Base-by-base conservation (phyloP, 2,888 invertebrate species). In the Ethmia dodecea region DNA sequence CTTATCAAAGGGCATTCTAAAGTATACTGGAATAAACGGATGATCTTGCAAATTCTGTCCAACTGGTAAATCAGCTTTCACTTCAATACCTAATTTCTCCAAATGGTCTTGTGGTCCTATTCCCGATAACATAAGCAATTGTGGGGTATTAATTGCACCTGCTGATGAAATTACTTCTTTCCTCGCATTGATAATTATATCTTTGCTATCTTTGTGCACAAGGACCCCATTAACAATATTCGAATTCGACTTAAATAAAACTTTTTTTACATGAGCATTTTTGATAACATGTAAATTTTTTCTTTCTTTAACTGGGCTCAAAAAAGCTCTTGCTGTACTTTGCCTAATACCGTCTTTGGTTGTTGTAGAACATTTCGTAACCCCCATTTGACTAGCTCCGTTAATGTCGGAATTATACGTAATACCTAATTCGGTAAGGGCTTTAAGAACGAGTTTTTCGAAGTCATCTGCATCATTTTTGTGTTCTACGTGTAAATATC, bases 31-130 rank as follows among this genome's bases (percentile, higher is more conserved):
- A n/a, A 61, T 60, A 28, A 66, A 75, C 1, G 79, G 52, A 52
- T 89, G 89, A 45, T 89, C 88, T 45, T 88, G 81, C 26, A 89
- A 69, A 51, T 88, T 88, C 46, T 73, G 56, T 1, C 88, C 89
- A 0, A 89, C 88, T 0, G 81, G 72, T n/a, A 83, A 67, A 47
- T 88, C 79, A 12, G 67, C 60, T 27, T 78, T 55, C 0, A 86
- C 61, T 2, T 69, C 47, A 18, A 88, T 87, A 1, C 61, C 61
- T 9, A 77, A 50, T 1, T 71, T 50, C 20, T 60, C 43, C 15
- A 88, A 55, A 38, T 88, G 78, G 6, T 72, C 50, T 31, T 47
- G 55, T 0, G 88, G 88, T 1, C 89, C 89, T 11, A 89, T 67
- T 2, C 88, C 88, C 0, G 89, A 88, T 1, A 88, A 47, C 58